A percentile compares a stretch with the other conserved stretches of the same genome.
Evolutionary conservation across 2,888 invertebrate species (phyloP).

Genomic region (Synergus laeviventris): DNA sequence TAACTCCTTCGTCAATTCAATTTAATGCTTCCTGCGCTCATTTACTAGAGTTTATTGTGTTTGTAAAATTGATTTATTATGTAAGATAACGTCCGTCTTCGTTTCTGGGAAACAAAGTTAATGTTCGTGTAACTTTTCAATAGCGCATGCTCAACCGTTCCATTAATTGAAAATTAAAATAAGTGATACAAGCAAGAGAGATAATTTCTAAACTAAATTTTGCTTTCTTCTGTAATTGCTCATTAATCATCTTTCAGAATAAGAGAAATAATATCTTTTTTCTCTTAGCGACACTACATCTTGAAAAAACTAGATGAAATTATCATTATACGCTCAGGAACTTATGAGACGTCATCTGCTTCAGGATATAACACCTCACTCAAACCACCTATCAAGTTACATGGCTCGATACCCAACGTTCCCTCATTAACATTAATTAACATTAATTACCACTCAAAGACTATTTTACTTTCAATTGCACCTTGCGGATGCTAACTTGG

Average conservation of each 20-base stretch:
- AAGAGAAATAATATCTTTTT: too few relatives aligned
- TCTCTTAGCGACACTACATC: neutral
- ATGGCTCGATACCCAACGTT: neutral
- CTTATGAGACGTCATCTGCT: neutral
- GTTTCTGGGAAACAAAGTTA: neutral
- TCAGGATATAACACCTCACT: neutral
- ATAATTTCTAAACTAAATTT: neutral
- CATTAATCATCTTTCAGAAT: neutral
- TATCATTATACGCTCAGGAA: neutral
- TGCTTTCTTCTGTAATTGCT: neutral
- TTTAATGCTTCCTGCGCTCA: neutral
- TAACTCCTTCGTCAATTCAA: constrained; percentile 9
- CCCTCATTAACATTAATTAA: constrained; percentile 9
- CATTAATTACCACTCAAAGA: neutral
- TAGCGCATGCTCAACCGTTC: neutral
- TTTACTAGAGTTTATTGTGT: constrained; percentile 6
- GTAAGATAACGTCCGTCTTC: neutral
- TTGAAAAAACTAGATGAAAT: neutral
- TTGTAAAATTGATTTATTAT: constrained; percentile 22
- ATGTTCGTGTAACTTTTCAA: constrained; percentile 2
- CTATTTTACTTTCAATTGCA: constrained; percentile 6
- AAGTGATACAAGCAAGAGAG: neutral
- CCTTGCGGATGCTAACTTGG: neutral
- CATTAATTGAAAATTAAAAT: neutral
- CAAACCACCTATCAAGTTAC: neutral